Evolutionary conservation across 2,888 invertebrate species (phyloP).

Genomic region (Chloroclystis v-ata): DNA sequence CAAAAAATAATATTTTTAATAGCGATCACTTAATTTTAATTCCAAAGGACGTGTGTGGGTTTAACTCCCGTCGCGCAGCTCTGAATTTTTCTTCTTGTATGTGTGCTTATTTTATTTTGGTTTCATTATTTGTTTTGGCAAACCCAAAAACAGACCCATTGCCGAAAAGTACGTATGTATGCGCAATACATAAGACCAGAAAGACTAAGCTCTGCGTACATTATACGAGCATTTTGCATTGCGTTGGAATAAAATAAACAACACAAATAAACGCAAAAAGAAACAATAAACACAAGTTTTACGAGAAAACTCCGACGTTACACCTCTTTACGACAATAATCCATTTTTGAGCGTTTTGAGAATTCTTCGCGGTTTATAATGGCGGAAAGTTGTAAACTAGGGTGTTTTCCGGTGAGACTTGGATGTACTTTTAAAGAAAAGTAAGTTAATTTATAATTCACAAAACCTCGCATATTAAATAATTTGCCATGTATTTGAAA

Average conservation of each 20-base stretch:
- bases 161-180: no score
- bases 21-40: no score
- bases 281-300: conserved; percentile 63
- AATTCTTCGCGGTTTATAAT: conserved; percentile 40
- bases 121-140: no score
- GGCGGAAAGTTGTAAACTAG: conserved; percentile 23
- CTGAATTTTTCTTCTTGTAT: no score
- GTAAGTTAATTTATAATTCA: not conserved
- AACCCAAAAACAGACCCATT: no score
- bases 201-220: conserved; percentile 23
- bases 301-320: conserved; percentile 44
- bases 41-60: no score
- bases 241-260: conserved; percentile 35
- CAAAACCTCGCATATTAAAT: no score
- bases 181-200: not conserved
- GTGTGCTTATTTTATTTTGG: no score
- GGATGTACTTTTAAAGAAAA: not conserved
- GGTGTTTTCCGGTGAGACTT: conserved; percentile 8
- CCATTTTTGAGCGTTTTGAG: conserved; percentile 56
- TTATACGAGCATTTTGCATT: conserved; percentile 33
- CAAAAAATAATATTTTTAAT: no score
- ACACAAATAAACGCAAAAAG: conserved; percentile 20
- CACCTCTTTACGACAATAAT: conserved; percentile 62
- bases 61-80: no score
- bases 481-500: no score